A percentile compares a stretch with the other conserved stretches of the same genome.
Conservation (phyloP, 2,888 invertebrate species). For the Phania funesta region DNA sequence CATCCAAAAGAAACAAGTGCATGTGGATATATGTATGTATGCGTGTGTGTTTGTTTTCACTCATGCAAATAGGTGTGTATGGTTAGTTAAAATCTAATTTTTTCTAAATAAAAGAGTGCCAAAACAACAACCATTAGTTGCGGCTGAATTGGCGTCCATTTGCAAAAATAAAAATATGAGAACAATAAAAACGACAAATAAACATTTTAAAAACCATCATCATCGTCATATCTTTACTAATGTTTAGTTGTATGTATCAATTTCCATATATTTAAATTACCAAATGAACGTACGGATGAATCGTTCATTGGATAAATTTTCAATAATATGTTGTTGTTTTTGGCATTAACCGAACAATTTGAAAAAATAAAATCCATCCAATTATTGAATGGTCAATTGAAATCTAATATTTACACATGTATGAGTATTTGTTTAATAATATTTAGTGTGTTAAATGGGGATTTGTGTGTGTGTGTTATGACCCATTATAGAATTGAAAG, state of each 20-base stretch:
- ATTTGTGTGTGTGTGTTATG: background rate
- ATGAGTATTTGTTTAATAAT: background rate
- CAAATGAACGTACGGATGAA: conserved; percentile 24
- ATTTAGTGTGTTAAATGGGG: background rate
- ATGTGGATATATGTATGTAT: background rate
- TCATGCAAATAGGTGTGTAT: conserved; percentile 63
- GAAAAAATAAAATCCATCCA: conserved; percentile 53
- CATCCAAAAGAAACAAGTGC: background rate
- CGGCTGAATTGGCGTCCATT: conserved; percentile 76
- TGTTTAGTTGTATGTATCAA: conserved; percentile 12
- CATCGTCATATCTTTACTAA: conserved; percentile 32
- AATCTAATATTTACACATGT: conserved; percentile 22
- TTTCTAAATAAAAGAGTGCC: conserved; percentile 62
- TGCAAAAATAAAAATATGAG: conserved; percentile 26
- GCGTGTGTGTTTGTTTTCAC: background rate
- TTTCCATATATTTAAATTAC: conserved; percentile 45
- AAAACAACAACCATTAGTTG: conserved; percentile 74
- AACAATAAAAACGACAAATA: conserved; percentile 15
- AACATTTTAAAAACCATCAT: conserved; percentile 28
- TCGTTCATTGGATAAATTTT: conserved; percentile 47
- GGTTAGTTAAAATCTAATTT: conserved; percentile 63
- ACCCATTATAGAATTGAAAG: background rate
- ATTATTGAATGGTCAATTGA: conserved; percentile 65
- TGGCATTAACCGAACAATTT: conserved; percentile 13
- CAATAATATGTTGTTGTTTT: conserved; percentile 30